Evolutionary conservation across 2,888 invertebrate species (phyloP).

Genomic region (Cacoxenus indagator): DNA sequence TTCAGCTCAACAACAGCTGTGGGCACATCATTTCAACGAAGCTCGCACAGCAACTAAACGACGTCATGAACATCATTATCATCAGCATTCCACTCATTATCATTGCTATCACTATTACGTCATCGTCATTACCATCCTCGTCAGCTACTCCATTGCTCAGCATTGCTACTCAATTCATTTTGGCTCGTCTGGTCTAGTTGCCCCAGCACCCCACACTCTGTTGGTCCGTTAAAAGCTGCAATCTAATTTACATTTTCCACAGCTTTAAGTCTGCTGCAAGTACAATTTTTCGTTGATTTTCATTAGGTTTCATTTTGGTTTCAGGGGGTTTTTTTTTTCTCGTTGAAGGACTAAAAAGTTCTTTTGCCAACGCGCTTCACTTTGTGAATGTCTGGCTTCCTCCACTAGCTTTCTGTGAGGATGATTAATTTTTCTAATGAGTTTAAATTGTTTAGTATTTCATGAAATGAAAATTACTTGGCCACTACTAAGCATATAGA

Average conservation of each 20-base stretch:
- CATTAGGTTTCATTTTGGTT: not conserved
- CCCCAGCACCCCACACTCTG: constrained; percentile 30
- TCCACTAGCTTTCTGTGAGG: too few species aligned
- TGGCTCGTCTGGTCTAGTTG: constrained; percentile 37
- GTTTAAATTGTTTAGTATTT: too few species aligned
- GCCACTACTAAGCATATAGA: too few species aligned
- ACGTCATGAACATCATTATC: not conserved
- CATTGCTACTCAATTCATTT: constrained; percentile 32
- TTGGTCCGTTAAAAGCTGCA: constrained; percentile 32
- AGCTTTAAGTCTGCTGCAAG: constrained; percentile 7
- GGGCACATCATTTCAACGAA: constrained; percentile 3
- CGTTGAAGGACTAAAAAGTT: not conserved
- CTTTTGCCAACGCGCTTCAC: not conserved
- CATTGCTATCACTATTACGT: not conserved
- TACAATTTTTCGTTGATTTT: not conserved
- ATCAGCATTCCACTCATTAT: not conserved
- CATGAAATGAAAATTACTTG: too few species aligned
- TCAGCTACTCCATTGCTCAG: not conserved
- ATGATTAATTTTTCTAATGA: too few species aligned
- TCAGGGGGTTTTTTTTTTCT: not conserved
- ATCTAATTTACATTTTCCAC: constrained; percentile 58
- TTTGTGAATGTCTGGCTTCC: too few species aligned
- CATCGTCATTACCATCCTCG: not conserved
- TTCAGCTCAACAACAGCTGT: not conserved
- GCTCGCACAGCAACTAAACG: too few species aligned